phyloP scores from a whole-genome alignment of 2,797 vertebrate genomes.

The Gastrophryne carolinensis region DNA sequence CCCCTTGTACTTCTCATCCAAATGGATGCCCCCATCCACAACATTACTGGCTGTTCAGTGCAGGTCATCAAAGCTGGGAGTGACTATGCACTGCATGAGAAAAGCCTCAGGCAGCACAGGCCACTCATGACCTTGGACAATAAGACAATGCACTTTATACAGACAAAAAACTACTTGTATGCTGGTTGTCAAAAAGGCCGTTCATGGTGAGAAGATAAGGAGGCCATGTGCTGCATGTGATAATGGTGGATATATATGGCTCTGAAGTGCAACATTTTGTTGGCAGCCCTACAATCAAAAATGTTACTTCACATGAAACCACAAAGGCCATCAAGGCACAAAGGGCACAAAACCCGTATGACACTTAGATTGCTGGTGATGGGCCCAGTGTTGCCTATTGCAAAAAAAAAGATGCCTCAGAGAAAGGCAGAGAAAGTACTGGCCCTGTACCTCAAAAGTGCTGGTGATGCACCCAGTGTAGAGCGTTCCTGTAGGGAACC shows the following conservation, averaged over 20 bases:
- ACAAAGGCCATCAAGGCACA: no score
- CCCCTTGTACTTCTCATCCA: background rate
- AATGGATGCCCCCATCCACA: background rate
- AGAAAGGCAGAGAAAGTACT: no score
- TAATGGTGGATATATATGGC: background rate
- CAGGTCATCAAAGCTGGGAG: conserved; percentile 34
- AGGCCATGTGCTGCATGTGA: conserved; percentile 1
- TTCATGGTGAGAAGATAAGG: background rate
- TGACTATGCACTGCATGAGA: conserved; percentile 25
- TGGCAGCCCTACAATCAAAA: no score
- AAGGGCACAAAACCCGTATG: no score
- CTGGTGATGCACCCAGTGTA: no score
- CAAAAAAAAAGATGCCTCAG: no score
- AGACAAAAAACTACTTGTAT: conserved; percentile 20
- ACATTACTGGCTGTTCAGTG: background rate
- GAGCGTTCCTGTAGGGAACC: no score
- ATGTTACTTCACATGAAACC: no score
- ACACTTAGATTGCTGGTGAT: no score
- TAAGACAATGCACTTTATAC: background rate
- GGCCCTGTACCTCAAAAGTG: no score
- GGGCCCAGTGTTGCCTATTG: no score
- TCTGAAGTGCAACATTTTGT: no score
- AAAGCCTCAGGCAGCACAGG: conserved; percentile 7
- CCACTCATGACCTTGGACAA: conserved; percentile 32
- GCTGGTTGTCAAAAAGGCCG: background rate